phyloP scores from a whole-genome alignment of 2,113 vertebrate species.

The Siniperca chuatsi region DNA sequence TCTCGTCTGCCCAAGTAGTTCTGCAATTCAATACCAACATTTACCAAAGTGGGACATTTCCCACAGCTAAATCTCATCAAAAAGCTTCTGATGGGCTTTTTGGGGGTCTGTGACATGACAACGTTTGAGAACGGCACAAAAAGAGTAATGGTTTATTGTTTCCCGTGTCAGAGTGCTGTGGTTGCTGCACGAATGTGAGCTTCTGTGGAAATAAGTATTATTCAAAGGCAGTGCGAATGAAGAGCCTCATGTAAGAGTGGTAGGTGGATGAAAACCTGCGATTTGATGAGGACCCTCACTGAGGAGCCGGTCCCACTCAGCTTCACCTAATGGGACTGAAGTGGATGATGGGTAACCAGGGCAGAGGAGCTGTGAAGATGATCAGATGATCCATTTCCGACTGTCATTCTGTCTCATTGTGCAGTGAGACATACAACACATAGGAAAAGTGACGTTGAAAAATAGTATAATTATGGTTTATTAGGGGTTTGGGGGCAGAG shows the following conservation, averaged over 20 bases:
- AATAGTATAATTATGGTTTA: background rate
- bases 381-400: constrained; percentile 43
- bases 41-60: constrained; percentile 26
- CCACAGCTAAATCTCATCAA: constrained; percentile 7
- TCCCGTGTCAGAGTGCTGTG: constrained; percentile 19
- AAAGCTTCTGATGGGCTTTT: constrained; percentile 28
- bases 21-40: constrained; percentile 24
- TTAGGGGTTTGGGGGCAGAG: background rate
- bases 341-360: constrained; percentile 65
- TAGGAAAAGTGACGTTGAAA: constrained; percentile 21
- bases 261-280: constrained; percentile 60
- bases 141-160: constrained; percentile 37
- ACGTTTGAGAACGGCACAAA: constrained; percentile 22
- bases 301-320: constrained; percentile 60
- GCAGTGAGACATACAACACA: constrained; percentile 29
- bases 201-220: constrained; percentile 31
- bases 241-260: constrained; percentile 56
- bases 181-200: constrained; percentile 28
- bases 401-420: background rate
- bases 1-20: background rate
- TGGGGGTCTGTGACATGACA: constrained; percentile 19
- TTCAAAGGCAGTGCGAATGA: constrained; percentile 46
- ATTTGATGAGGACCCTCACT: constrained; percentile 60
- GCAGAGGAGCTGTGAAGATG: constrained; percentile 53
- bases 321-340: constrained; percentile 70